These are phyloP conservation scores for Netelia fuscicornis DNA, from an alignment of 2,888 invertebrate species.

Conservation along the genomic window DNA sequence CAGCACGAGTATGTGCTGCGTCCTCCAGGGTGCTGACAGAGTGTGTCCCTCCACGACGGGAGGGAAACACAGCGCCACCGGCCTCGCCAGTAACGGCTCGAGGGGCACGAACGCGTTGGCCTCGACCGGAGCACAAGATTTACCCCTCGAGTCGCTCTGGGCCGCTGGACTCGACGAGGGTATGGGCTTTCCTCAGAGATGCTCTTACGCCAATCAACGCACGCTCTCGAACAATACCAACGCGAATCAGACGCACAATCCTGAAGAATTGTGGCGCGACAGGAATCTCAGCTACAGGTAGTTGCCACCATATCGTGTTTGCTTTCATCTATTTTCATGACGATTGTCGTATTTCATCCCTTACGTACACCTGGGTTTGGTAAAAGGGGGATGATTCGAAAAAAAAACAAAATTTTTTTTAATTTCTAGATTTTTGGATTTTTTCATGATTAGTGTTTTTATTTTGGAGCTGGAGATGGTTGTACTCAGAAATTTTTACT, in stretches of 20 bases:
- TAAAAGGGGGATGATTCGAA: too few species aligned
- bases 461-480: too few species aligned
- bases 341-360: not conserved
- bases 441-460: too few species aligned
- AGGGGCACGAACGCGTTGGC: conserved; percentile 63
- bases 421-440: too few species aligned
- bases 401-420: too few species aligned
- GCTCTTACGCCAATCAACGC: conserved; percentile 80
- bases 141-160: conserved; percentile 83
- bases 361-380: too few species aligned
- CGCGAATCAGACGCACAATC: conserved; percentile 69
- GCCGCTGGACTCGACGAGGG: conserved; percentile 83
- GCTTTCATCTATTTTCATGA: not conserved
- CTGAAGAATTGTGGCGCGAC: conserved; percentile 79
- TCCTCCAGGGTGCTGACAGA: conserved; percentile 82
- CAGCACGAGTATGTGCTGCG: conserved; percentile 81
- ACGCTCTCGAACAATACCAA: conserved; percentile 67
- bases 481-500: too few species aligned
- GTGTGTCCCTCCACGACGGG: conserved; percentile 80
- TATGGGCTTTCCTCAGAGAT: conserved; percentile 82
- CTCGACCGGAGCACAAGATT: conserved; percentile 74
- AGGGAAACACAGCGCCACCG: conserved; percentile 74
- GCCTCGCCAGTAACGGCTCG: conserved; percentile 71
- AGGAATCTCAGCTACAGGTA: conserved; percentile 78
- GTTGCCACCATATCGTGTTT: not conserved